Base-by-base conservation (phyloP, 2,888 invertebrate species). In the Dynastes hyllus region DNA sequence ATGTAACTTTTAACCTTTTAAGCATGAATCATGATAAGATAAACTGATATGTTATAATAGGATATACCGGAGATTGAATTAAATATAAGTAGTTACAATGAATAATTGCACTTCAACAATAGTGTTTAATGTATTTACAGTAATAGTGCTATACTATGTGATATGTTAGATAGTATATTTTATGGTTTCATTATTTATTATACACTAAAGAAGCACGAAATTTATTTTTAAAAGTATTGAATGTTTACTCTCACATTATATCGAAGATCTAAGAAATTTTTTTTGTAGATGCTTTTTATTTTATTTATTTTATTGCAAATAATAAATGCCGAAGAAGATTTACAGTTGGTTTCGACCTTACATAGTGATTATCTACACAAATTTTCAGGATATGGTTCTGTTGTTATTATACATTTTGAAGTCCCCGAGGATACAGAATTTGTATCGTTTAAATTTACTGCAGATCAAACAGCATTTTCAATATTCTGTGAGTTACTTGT, bases 361-460 rank as follows among this genome's bases (percentile, higher is more conserved):
- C 78, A 81, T 9, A 78, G 80, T 2, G 82, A 80, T 45, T 83
- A 81, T 63, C 84, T 89, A 77, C 85, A 86, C 71, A 86, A 85
- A 75, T 89, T 87, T 81, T 80, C 81, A 73, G 84, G 85, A 45
- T 89, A 87, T 81, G 84, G 82, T n/a, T 85, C 87, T 84, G 84
- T 86, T 8, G 83, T 85, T 66, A 82, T 89, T 79, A 85, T 88
- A 80, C 87, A 87, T 83, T 87, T 89, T 79, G 83, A 86, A 67
- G 81, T 89, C 32, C 89, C 89, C 11, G 81, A 84, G 63, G 86
- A 88, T 81, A 84, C 85, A n/a, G 77, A 84, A 51, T 87, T 87
- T 83, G 87, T 85, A 2, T 85, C 86, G 3, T 88, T 89, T 81
- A 86, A 86, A 79, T 88, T 89, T 83, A 82, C 83, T 71, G 88